A percentile compares a stretch with the other conserved stretches of the same genome.
phyloP scores from a whole-genome alignment of 2,888 invertebrate species.

The Crematogaster levior region DNA sequence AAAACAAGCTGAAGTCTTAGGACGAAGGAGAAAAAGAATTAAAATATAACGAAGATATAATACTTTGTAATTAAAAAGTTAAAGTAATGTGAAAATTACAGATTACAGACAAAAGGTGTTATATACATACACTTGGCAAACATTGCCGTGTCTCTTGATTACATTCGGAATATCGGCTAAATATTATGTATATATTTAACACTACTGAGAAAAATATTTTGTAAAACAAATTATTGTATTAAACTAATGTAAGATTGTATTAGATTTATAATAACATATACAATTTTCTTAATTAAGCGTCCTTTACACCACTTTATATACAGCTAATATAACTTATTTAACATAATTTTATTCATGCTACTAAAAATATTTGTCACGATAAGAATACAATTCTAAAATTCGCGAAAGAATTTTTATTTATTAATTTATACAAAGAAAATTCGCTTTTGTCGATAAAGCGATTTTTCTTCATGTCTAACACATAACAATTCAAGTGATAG shows the following conservation, averaged over 20 bases:
- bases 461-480: background rate
- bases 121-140: too few relatives aligned
- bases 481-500: background rate
- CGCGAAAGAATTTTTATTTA: background rate
- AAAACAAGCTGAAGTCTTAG: too few relatives aligned
- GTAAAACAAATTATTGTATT: conserved; percentile 3
- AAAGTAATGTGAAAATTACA: too few relatives aligned
- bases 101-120: background rate
- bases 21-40: too few relatives aligned
- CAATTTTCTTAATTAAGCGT: background rate
- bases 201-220: background rate
- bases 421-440: background rate
- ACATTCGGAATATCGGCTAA: background rate
- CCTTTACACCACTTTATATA: background rate
- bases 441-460: background rate
- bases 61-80: too few relatives aligned
- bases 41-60: too few relatives aligned
- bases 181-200: background rate
- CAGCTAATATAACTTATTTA: background rate
- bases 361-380: background rate
- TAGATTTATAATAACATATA: conserved; percentile 18
- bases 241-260: conserved; percentile 1
- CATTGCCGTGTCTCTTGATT: too few relatives aligned
- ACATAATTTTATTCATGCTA: background rate
- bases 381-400: background rate